Conservation (phyloP, 2,113 vertebrate species). For the Elaphurus davidianus region DNA sequence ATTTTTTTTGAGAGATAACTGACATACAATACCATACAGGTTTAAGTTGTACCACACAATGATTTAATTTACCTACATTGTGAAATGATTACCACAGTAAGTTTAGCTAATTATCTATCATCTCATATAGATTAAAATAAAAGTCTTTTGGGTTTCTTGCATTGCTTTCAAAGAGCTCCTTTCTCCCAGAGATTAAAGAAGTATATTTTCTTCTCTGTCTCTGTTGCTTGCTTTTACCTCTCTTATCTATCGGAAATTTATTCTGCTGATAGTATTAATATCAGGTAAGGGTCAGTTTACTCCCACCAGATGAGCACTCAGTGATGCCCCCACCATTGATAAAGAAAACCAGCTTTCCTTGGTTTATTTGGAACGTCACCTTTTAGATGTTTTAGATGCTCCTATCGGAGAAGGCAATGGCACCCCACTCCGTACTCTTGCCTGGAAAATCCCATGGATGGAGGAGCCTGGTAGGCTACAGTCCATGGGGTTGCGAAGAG, state of each 20-base stretch:
- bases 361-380: neutral
- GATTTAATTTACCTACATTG: neutral
- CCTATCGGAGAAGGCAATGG: neutral
- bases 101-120: neutral
- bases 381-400: neutral
- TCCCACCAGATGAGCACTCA: neutral
- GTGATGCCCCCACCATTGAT: neutral
- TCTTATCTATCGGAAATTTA: conserved; percentile 1
- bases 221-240: neutral
- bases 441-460: too few relatives aligned
- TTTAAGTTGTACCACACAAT: neutral
- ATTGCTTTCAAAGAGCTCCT: neutral
- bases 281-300: neutral
- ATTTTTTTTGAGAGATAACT: neutral
- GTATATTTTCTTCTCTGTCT: neutral
- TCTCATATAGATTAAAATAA: neutral
- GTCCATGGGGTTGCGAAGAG: too few relatives aligned
- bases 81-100: neutral
- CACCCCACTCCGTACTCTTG: too few relatives aligned
- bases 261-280: neutral
- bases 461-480: too few relatives aligned
- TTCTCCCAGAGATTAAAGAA: neutral
- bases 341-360: neutral
- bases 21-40: neutral
- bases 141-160: neutral